Evolutionary conservation across 2,888 invertebrate species (phyloP).

Genomic region (Anaspis maculata): DNA sequence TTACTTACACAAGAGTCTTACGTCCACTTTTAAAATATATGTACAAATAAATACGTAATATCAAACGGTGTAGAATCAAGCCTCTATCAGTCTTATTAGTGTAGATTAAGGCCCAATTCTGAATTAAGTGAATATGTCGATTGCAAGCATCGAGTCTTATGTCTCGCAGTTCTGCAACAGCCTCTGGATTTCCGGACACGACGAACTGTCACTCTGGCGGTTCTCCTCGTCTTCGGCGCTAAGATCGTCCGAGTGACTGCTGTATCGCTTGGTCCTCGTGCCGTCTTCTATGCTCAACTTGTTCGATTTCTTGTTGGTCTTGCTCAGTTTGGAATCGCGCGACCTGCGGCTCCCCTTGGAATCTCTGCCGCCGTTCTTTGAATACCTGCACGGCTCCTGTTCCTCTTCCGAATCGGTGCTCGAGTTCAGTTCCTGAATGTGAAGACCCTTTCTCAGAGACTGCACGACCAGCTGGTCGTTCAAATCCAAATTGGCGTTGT

Average conservation of each 20-base stretch:
- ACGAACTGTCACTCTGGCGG: constrained; percentile 7
- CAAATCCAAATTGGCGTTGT: constrained; percentile 34
- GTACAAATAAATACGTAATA: no score
- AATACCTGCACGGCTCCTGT: no score
- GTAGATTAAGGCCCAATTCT: not conserved
- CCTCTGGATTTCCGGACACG: constrained; percentile 7
- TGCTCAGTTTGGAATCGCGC: constrained; percentile 16
- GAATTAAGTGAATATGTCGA: not conserved
- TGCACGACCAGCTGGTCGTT: constrained; percentile 39
- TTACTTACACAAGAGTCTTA: no score
- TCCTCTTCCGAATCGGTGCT: constrained; percentile 21
- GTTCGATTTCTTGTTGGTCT: not conserved
- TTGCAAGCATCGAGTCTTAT: no score
- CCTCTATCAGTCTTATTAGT: no score
- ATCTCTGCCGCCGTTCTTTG: constrained; percentile 18
- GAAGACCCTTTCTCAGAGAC: constrained; percentile 33
- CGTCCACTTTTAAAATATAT: no score
- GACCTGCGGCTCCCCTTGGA: constrained; percentile 26
- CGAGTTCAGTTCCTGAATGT: constrained; percentile 10
- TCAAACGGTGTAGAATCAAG: no score
- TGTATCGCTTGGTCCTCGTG: no score
- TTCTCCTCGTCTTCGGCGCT: no score
- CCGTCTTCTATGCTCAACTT: no score
- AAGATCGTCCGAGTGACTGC: no score
- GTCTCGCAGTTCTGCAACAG: no score